Percentiles rank a stretch among this genome's conserved stretches.
Conservation (phyloP, 2,797 vertebrate genomes). For the Clarias platycephalus region DNA sequence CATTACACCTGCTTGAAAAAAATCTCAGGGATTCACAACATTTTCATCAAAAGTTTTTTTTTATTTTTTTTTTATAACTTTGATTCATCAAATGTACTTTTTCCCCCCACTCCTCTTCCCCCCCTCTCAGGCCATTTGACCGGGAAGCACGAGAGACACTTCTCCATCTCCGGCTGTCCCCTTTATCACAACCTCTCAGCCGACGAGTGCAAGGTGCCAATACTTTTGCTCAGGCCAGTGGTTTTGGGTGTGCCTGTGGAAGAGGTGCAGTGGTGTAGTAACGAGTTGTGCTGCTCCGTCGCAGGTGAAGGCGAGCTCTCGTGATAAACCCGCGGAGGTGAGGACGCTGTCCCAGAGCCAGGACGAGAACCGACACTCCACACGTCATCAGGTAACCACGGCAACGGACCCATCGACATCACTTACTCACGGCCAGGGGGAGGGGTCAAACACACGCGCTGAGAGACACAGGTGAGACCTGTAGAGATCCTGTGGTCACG, state of each 20-base stretch:
- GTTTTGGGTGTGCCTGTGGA: background rate
- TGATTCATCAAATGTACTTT: too few relatives aligned
- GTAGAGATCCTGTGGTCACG: too few relatives aligned
- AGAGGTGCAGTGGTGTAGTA: background rate
- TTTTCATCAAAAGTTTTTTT: background rate
- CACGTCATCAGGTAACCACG: conserved; percentile 86
- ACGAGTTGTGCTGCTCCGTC: background rate
- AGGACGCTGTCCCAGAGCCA: conserved; percentile 87
- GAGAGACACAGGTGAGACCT: background rate
- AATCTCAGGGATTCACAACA: background rate
- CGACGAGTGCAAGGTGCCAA: conserved; percentile 93
- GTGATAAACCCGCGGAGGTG: conserved; percentile 93
- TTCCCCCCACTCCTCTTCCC: background rate
- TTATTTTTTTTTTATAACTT: background rate
- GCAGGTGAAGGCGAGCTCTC: conserved; percentile 89
- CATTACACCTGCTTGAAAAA: background rate
- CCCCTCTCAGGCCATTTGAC: conserved; percentile 86
- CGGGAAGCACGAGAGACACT: conserved; percentile 94
- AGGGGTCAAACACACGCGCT: too few relatives aligned
- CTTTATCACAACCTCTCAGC: conserved; percentile 96
- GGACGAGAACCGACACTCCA: conserved; percentile 94
- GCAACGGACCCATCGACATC: background rate
- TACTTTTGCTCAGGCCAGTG: background rate
- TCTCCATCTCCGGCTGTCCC: conserved; percentile 96
- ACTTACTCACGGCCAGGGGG: background rate